Percentiles rank a stretch among this genome's conserved stretches.
Conservation (phyloP, 2,888 invertebrate species). For the Syrphus vitripennis region DNA sequence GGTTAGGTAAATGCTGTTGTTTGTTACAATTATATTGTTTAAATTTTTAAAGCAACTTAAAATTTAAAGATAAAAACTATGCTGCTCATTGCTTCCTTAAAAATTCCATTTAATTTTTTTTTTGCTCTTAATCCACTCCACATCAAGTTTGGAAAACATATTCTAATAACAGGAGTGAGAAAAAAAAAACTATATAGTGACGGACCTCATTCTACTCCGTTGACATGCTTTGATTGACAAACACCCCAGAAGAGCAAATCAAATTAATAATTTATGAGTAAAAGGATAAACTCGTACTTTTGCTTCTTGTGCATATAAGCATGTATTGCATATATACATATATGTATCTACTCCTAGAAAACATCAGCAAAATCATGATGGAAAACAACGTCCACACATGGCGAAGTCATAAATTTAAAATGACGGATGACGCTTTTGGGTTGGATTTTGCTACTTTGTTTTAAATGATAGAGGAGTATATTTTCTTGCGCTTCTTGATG, state of each 20-base stretch:
- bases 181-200: slow-evolving; percentile 10
- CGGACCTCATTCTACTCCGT: slow-evolving; percentile 24
- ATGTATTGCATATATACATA: neutral
- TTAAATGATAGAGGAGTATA: slow-evolving; percentile 14
- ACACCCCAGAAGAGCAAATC: slow-evolving; percentile 28
- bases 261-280: slow-evolving; percentile 54
- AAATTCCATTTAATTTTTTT: neutral
- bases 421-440: slow-evolving; percentile 42
- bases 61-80: neutral
- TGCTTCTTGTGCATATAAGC: neutral
- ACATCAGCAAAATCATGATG: slow-evolving; percentile 19
- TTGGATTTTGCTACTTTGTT: slow-evolving; percentile 48
- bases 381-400: slow-evolving; percentile 48
- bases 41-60: neutral
- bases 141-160: neutral
- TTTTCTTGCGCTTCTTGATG: slow-evolving; percentile 20
- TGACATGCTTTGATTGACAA: slow-evolving; percentile 49
- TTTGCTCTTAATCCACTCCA: neutral
- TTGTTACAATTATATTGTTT: neutral
- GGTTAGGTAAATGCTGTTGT: no score
- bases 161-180: slow-evolving; percentile 16
- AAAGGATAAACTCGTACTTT: neutral
- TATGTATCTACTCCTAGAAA: neutral
- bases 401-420: slow-evolving; percentile 54
- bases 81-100: neutral